These are phyloP conservation scores for Euthynnus affinis DNA, from an alignment of 2,797 vertebrate genomes.

Conservation along the genomic window DNA sequence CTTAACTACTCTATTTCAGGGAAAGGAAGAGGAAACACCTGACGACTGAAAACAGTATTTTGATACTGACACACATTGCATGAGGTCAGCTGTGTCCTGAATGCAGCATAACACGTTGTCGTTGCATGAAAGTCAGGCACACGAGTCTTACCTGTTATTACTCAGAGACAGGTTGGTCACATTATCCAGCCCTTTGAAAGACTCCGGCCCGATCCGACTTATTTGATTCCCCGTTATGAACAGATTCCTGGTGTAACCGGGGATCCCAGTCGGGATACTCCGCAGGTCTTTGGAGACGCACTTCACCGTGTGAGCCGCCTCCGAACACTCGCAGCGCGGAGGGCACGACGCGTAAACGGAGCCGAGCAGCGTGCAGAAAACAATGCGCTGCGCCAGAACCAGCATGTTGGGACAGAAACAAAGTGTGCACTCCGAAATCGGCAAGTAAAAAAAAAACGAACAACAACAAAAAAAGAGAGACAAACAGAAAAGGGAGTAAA, in stretches of 20 bases:
- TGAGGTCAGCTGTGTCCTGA: neutral
- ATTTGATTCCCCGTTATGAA: conserved; percentile 88
- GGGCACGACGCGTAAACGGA: conserved; percentile 79
- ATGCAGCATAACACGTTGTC: neutral
- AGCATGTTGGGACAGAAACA: conserved; percentile 63
- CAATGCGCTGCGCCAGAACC: conserved; percentile 56
- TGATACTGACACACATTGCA: neutral
- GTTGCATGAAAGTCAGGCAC: neutral
- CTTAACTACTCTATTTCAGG: neutral
- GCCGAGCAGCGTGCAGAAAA: conserved; percentile 75
- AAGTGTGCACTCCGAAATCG: neutral
- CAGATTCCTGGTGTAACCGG: conserved; percentile 85
- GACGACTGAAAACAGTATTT: neutral
- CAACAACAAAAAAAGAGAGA: neutral
- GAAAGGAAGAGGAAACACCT: neutral
- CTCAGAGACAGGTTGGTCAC: conserved; percentile 85
- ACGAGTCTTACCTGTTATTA: conserved; percentile 84
- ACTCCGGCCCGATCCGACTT: conserved; percentile 76
- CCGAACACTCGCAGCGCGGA: conserved; percentile 85
- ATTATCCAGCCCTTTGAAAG: conserved; percentile 83
- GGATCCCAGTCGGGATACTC: conserved; percentile 81
- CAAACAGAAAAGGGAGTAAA: neutral
- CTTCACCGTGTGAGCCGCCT: conserved; percentile 88
- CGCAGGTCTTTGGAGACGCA: conserved; percentile 86
- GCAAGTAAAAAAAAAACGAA: neutral